These are phyloP conservation scores for Fregetta grallaria DNA, from an alignment of 2,113 vertebrate species.

Conservation along the genomic window DNA sequence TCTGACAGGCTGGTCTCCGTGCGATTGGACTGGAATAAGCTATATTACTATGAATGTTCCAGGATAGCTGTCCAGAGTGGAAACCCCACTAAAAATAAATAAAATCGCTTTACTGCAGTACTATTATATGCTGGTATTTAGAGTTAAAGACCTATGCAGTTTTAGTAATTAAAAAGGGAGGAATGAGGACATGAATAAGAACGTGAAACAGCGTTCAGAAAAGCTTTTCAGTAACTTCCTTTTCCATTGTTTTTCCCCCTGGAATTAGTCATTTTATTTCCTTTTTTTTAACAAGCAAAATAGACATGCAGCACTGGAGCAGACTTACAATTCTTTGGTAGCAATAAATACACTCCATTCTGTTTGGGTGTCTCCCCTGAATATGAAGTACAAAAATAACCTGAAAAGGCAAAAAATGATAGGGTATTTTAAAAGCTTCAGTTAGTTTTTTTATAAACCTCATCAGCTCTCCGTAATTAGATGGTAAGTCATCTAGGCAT, in stretches of 20 bases:
- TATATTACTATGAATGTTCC: neutral
- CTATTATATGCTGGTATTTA: neutral
- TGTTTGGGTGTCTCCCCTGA: neutral
- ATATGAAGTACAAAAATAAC: neutral
- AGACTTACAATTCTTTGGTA: neutral
- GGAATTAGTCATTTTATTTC: neutral
- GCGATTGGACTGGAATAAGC: neutral
- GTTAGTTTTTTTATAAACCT: neutral
- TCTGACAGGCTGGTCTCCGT: fast-evolving
- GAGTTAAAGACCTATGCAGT: neutral
- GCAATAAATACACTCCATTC: neutral
- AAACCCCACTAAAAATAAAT: neutral
- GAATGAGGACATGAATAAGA: neutral
- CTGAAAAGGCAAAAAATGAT: neutral
- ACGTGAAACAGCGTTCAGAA: neutral
- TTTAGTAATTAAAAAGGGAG: neutral
- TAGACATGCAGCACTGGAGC: neutral
- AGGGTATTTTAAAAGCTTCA: neutral
- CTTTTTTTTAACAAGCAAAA: neutral
- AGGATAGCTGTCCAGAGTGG: neutral
- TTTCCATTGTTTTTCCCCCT: neutral
- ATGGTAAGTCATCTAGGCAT: neutral
- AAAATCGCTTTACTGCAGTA: neutral
- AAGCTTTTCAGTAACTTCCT: neutral
- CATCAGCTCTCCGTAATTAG: neutral